Evolutionary conservation across 1,140 invertebrate species (phyloP).

Genomic region (Trichogramma pretiosum): DNA sequence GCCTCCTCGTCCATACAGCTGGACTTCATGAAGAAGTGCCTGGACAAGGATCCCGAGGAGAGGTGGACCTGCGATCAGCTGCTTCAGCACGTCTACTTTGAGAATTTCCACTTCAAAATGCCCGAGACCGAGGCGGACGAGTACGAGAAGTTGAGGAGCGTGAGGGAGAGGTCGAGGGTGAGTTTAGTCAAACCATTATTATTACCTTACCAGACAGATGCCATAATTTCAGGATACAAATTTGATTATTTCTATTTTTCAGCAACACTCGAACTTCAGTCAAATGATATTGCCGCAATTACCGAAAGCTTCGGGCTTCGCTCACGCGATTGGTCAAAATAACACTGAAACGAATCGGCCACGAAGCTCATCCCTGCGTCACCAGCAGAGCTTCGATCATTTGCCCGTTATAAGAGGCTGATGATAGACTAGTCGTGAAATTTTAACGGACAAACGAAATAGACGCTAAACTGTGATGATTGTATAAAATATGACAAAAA

Average conservation of each 20-base stretch:
- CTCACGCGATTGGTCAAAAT: conserved; percentile 34
- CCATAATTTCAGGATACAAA: too few relatives aligned
- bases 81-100: conserved; percentile 80
- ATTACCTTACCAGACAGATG: neutral
- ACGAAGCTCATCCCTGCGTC: conserved; percentile 43
- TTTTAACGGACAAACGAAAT: too few relatives aligned
- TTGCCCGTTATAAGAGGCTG: conserved; percentile 61
- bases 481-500: too few relatives aligned
- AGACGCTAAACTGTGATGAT: too few relatives aligned
- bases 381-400: conserved; percentile 54
- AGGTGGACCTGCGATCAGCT: conserved; percentile 87
- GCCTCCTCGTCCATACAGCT: conserved; percentile 41
- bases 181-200: conserved; percentile 18
- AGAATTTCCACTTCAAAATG: conserved; percentile 68
- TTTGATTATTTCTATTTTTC: too few relatives aligned
- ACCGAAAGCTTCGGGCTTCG: conserved; percentile 39
- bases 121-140: conserved; percentile 62
- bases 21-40: conserved; percentile 88
- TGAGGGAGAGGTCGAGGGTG: conserved; percentile 54
- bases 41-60: conserved; percentile 88
- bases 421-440: too few relatives aligned
- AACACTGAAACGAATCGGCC: conserved; percentile 38
- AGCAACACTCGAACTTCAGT: conserved; percentile 50
- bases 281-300: conserved; percentile 57
- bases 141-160: conserved; percentile 55